phyloP scores from a whole-genome alignment of 2,888 invertebrate species.

The Lutraria lutraria region DNA sequence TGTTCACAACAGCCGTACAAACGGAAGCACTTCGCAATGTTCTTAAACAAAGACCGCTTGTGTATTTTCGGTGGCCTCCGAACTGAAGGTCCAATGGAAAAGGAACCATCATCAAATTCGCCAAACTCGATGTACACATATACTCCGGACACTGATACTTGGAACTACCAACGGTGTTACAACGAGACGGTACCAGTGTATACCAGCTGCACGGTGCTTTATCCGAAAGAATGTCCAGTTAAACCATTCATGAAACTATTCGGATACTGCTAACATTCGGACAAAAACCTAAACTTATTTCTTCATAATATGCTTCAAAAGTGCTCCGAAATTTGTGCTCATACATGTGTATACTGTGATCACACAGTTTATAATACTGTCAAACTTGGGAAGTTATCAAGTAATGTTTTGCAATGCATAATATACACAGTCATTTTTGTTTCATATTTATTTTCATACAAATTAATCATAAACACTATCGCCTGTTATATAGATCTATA shows the following conservation, averaged over 20 bases:
- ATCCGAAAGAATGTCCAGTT: conserved; percentile 48
- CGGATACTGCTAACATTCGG: conserved; percentile 39
- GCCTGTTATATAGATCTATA: not conserved
- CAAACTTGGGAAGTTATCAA: too few species aligned
- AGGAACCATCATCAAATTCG: not conserved
- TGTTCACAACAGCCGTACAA: conserved; percentile 51
- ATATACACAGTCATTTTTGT: not conserved
- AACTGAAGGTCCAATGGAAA: conserved; percentile 29
- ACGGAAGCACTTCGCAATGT: conserved; percentile 55
- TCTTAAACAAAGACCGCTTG: conserved; percentile 31
- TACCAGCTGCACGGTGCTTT: conserved; percentile 50
- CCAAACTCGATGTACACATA: conserved; percentile 42
- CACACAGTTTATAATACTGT: not conserved
- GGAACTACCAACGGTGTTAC: conserved; percentile 32
- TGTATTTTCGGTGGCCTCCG: conserved; percentile 49
- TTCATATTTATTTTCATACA: not conserved
- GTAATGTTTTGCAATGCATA: not conserved
- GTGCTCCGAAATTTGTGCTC: not conserved
- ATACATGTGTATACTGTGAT: not conserved
- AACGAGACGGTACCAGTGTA: conserved; percentile 25
- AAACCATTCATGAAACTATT: conserved; percentile 51
- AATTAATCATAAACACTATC: not conserved
- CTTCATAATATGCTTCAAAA: not conserved
- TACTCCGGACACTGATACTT: conserved; percentile 32
- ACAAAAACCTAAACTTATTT: not conserved